Evolutionary conservation across 2,797 vertebrate species (phyloP), one percentile per base, ranked within the genome.

Genomic region (Rousettus madagascariensis): DNA sequence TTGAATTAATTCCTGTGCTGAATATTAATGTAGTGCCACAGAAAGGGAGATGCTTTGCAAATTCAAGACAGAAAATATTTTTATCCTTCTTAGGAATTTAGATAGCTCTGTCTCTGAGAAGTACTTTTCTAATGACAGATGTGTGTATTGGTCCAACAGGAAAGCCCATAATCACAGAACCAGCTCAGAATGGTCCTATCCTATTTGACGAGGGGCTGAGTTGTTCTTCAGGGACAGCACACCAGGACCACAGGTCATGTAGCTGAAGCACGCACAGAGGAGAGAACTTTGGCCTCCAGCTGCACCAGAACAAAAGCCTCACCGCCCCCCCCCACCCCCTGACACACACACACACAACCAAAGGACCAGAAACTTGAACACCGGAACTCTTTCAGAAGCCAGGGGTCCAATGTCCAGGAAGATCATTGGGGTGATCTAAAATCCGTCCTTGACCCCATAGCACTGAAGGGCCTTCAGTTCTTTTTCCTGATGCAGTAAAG

Each of bases 1-100:
- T 74, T 91, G 71, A 94, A 96, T 92, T 87, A 94, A 94, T 87
- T 95, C 75, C 61, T 87, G 43, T 68, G 79, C 36, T n/a, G 51
- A 74, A 84, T 96, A 82, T 96, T 80, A 85, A 97, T 53, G 51
- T 22, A 30, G 30, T 74, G 30, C 49, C 55, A 38, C 41, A 85
- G 41, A 93, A 89, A 91, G 36, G 36, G 33, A 65, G 38, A 75
- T 20, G 41, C 41, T 96, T 94, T 80, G 43, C 41, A 94, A 96
- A 91, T 71, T 57, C 36, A 63, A 90, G 71, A 51, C 49, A 20
- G 49, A 91, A 96, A 94, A 88, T 87, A 90, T 36, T 66, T 94
- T 77, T 84, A 65, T 91, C 66, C 43, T 88, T 82, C 85, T 83
- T 57, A 30, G 66, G 46, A 93, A 93, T 57, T 90, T 84, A 89